These are phyloP conservation scores for Merops nubicus DNA, from an alignment of 2,113 vertebrate species.

Conservation along the genomic window DNA sequence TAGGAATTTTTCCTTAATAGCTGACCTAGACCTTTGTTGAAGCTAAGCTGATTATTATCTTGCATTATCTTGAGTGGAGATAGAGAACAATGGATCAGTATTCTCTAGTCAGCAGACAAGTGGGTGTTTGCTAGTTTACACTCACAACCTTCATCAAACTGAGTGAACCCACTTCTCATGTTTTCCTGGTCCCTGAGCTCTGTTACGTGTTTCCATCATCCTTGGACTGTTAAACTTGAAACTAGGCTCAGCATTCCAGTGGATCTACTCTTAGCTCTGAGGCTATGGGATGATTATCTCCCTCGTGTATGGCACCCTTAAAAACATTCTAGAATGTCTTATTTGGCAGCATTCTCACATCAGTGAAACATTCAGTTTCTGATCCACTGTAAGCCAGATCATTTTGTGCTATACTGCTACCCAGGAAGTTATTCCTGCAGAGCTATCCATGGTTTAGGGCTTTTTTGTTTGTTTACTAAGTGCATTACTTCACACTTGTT, in stretches of 20 bases:
- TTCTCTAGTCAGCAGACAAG: not conserved
- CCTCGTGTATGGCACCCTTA: not conserved
- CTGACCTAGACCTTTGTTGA: slow-evolving; percentile 20
- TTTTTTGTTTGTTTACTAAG: not conserved
- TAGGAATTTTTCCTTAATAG: slow-evolving; percentile 4
- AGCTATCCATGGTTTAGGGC: not conserved
- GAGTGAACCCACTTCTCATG: accelerated
- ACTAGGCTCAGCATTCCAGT: too few relatives aligned
- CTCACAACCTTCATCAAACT: not conserved
- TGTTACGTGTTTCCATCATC: not conserved
- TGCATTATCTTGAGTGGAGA: not conserved
- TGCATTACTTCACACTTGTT: not conserved
- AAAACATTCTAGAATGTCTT: not conserved
- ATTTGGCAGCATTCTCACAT: not conserved
- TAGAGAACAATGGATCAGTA: not conserved
- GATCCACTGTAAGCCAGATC: not conserved
- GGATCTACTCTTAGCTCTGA: not conserved
- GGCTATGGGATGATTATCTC: not conserved
- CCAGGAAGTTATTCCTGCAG: not conserved
- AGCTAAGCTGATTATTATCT: slow-evolving; percentile 17
- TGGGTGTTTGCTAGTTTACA: not conserved
- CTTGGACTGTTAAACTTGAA: not conserved
- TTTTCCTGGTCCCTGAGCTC: not conserved
- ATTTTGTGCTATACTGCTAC: not conserved
- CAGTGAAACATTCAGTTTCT: not conserved